Conservation (phyloP, 2,888 invertebrate genomes). For the Doris montereyensis region DNA sequence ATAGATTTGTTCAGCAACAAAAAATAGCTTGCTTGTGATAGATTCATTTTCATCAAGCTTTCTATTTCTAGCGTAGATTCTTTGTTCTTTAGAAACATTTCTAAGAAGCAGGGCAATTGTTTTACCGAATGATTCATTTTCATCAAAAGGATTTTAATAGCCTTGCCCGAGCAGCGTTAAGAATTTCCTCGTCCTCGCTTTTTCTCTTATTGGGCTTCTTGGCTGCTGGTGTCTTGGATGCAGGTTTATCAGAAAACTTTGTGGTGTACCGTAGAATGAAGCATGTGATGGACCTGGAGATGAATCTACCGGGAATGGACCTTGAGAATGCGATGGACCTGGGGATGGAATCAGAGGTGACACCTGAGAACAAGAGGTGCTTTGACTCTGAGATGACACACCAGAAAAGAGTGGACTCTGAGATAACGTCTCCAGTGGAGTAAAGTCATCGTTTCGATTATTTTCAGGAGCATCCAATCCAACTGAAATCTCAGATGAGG, state of each 20-base stretch:
- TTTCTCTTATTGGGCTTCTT: conserved; percentile 21
- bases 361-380: too few species aligned
- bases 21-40: too few species aligned
- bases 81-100: conserved; percentile 20
- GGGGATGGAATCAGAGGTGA: too few species aligned
- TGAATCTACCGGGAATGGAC: not conserved
- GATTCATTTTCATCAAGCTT: not conserved
- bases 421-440: conserved; percentile 10
- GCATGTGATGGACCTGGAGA: conserved; percentile 6
- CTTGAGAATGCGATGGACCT: not conserved
- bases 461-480: too few species aligned
- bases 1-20: too few species aligned
- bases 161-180: conserved; percentile 24
- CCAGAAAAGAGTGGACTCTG: too few species aligned
- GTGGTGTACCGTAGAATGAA: conserved; percentile 5
- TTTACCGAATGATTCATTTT: conserved; percentile 25
- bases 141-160: conserved; percentile 22
- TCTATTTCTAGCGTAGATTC: conserved; percentile 25
- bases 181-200: conserved; percentile 21
- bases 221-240: conserved; percentile 1
- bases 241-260: not conserved
- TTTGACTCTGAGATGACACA: too few species aligned
- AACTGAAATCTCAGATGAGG: conserved; percentile 5
- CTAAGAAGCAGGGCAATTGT: conserved; percentile 9
- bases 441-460: not conserved